Percentiles rank a stretch among this genome's conserved stretches.
Conservation (phyloP, 2,797 vertebrate genomes). For the Paramormyrops hopkinsi region DNA sequence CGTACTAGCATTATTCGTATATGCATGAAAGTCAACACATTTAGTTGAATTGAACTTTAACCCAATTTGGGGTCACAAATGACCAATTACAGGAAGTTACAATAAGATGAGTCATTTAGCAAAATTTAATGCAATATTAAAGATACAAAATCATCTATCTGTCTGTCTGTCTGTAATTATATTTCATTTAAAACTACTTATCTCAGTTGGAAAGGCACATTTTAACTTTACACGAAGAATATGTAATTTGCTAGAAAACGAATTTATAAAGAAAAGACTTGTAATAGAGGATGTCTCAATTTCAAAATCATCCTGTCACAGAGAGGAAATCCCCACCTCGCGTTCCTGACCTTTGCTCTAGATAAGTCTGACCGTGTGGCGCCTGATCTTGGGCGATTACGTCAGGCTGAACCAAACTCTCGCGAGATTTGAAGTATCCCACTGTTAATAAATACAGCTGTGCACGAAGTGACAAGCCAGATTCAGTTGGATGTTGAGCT, state of each 20-base stretch:
- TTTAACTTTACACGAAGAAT: not conserved
- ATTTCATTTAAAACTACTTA: not conserved
- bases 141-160: not conserved
- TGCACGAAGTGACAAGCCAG: accelerated
- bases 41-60: constrained; percentile 3
- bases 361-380: not conserved
- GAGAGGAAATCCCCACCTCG: constrained; percentile 20
- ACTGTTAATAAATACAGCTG: not conserved
- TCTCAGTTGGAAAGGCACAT: not conserved
- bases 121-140: not conserved
- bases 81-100: not conserved
- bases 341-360: constrained; percentile 47
- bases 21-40: not conserved
- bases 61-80: not conserved
- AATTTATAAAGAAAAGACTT: not conserved
- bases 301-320: not conserved
- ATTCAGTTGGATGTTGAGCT: accelerated
- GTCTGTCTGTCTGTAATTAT: not conserved
- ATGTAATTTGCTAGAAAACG: not conserved
- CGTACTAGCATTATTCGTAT: not conserved
- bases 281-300: not conserved
- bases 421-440: constrained; percentile 42
- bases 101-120: constrained; percentile 18
- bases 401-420: constrained; percentile 36
- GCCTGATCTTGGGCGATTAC: not conserved